Conservation (phyloP, 2,113 vertebrate genomes). For the Ictalurus furcatus region DNA sequence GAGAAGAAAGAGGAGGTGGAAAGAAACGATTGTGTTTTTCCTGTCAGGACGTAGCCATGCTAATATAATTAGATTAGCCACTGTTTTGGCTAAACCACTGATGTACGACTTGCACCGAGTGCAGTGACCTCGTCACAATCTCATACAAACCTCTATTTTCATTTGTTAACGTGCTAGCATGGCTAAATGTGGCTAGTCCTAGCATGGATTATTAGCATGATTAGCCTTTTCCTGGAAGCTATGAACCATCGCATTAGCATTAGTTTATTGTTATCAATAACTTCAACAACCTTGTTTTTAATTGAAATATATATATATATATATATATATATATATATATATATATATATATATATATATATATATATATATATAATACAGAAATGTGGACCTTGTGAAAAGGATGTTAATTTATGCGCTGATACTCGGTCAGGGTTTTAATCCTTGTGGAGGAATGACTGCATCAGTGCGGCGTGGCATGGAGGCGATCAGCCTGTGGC, state of each 20-base stretch:
- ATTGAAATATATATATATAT: not conserved
- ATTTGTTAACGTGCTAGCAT: not conserved
- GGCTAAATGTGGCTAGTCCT: not conserved
- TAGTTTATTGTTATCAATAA: not conserved
- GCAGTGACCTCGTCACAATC: not conserved
- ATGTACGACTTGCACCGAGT: not conserved
- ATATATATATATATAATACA: not conserved
- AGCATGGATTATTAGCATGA: not conserved
- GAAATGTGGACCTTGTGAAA: too few relatives aligned
- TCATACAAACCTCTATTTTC: not conserved
- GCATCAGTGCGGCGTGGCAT: too few relatives aligned
- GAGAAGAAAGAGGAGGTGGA: constrained; percentile 10
- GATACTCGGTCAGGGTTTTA: too few relatives aligned
- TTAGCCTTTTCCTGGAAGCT: not conserved
- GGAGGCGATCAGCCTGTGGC: too few relatives aligned
- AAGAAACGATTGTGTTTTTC: constrained; percentile 40
- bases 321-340: not conserved
- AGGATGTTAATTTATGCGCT: too few relatives aligned
- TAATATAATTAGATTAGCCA: constrained; percentile 37
- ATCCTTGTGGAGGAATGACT: too few relatives aligned
- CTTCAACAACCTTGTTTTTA: not conserved
- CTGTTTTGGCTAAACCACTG: not conserved
- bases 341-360: not conserved
- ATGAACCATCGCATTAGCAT: not conserved
- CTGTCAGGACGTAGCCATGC: constrained; percentile 28